A percentile compares a stretch with the other conserved stretches of the same genome.
Evolutionary conservation across 2,797 vertebrate species (phyloP).

Genomic region (Enteromius anoplus): DNA sequence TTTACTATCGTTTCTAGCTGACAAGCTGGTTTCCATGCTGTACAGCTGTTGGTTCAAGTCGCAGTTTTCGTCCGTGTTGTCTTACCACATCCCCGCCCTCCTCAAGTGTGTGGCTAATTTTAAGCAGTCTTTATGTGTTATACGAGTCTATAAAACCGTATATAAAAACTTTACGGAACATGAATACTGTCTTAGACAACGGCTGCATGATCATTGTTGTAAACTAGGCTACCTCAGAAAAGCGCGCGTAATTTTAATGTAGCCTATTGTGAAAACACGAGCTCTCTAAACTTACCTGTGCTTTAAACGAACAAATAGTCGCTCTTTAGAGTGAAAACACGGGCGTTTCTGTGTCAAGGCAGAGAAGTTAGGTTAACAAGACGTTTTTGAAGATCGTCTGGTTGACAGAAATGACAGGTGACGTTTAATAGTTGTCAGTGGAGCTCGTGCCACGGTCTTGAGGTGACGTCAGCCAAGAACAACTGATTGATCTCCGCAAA

Average conservation of each 20-base stretch:
- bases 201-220: not conserved
- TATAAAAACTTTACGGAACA: not conserved
- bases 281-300: not conserved
- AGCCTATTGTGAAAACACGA: not conserved
- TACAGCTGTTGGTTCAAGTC: slow-evolving; percentile 70
- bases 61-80: slow-evolving; percentile 76
- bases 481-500: slow-evolving; percentile 12
- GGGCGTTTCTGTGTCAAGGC: not conserved
- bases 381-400: slow-evolving; percentile 49
- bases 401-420: slow-evolving; percentile 64
- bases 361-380: not conserved
- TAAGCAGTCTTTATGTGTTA: slow-evolving; percentile 58
- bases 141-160: slow-evolving; percentile 39
- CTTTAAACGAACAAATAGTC: not conserved
- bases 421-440: slow-evolving; percentile 60
- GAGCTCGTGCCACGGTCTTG: slow-evolving; percentile 42
- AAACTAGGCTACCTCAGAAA: slow-evolving; percentile 9
- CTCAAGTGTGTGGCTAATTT: slow-evolving; percentile 72
- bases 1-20: not conserved
- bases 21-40: not conserved
- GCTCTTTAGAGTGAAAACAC: not conserved
- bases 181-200: not conserved
- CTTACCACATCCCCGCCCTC: slow-evolving; percentile 72
- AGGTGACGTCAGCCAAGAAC: slow-evolving; percentile 56
- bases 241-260: not conserved